Base-by-base conservation (phyloP, 2,888 invertebrate genomes). In the Caenorhabditis zanzibari region DNA sequence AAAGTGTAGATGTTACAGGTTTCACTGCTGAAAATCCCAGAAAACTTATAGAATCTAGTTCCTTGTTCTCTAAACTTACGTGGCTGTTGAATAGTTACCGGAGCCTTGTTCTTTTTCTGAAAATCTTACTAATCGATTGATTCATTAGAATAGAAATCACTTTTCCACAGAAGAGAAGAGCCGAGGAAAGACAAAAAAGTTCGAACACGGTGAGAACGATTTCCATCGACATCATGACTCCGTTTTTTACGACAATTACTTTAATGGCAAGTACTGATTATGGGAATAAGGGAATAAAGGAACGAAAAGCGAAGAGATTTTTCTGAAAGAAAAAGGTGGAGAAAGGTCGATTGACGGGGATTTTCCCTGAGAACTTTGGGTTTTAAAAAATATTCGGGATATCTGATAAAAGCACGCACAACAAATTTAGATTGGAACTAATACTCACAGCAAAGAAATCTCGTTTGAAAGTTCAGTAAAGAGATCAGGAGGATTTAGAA, bases 191-290 rank as follows among this genome's bases (percentile, higher is more conserved):
- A 16, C 56, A 26, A 6, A 32, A n/a, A n/a, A 64, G 49, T 38
- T 64, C 56, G 41, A 66, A n/a, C 6, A 54, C 54, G 66, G 38
- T 66, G 66, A 75, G 75, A 75, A 66, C 56, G 66, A 66, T 66
- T 54, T 66, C 66, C 66, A 75, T 75, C 26, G 75, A 52, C 41
- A 56, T 44, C 66, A 58, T 66, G 56, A 44, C 66, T 75, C 75
- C 35, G 66, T 75, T 75, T 66, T 64, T 26, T 26, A 54, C 47
- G 47, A 47, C 47, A 47, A 47, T 19, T 47, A 47, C 47, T 47
- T 47, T 19, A 19, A 47, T n/a, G 47, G 19, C n/a, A 47, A 19
- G 47, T 19, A 47, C 12, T 44, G 44, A 16, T 44, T 14, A 47
- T 47, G 47, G 19, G 47, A 47, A 47, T 19, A 19, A n/a, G 5